Evolutionary conservation across 2,113 vertebrate genomes (phyloP).

Genomic region (Dolichallabes microphthalmus): DNA sequence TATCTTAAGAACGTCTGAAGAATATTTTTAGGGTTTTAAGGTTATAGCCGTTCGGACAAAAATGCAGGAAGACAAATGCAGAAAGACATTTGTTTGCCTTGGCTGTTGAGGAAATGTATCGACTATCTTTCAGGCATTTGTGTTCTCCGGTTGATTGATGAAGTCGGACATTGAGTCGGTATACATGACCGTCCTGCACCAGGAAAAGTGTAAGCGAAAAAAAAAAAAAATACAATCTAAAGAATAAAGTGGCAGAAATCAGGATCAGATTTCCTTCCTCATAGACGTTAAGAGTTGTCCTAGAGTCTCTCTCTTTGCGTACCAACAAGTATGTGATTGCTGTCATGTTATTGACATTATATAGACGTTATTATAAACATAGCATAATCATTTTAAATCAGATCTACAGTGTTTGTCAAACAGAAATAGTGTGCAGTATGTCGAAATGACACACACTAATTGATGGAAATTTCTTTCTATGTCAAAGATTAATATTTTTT

Average conservation of each 20-base stretch:
- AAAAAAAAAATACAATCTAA: not conserved
- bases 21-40: not conserved
- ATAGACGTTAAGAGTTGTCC: not conserved
- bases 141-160: slow-evolving; percentile 26
- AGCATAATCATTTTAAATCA: not conserved
- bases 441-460: not conserved
- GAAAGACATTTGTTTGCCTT: slow-evolving; percentile 34
- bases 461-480: not conserved
- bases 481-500: not conserved
- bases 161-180: slow-evolving; percentile 31
- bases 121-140: slow-evolving; percentile 34
- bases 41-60: not conserved
- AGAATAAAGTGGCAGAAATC: not conserved
- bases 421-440: not conserved
- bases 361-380: not conserved
- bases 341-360: no score
- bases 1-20: slow-evolving; percentile 32
- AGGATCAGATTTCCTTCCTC: not conserved
- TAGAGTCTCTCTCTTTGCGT: not conserved
- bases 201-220: slow-evolving; percentile 2
- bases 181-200: not conserved
- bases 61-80: slow-evolving; percentile 36
- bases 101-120: slow-evolving; percentile 11
- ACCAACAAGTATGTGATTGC: not conserved
- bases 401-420: not conserved